phyloP scores from a whole-genome alignment of 2,797 vertebrate genomes.

The Crocodylus rhombifer region DNA sequence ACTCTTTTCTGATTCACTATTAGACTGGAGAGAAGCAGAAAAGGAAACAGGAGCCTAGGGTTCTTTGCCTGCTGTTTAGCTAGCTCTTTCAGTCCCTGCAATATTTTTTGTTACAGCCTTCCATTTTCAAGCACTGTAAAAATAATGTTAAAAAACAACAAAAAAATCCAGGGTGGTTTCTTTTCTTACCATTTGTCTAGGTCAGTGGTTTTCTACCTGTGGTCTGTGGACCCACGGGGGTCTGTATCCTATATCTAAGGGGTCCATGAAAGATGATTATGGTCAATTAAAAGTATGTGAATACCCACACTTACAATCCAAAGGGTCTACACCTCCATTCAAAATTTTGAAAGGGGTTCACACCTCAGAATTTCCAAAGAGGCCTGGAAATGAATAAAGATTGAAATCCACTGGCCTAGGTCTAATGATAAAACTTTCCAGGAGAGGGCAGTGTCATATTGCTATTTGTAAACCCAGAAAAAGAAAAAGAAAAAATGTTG shows the following conservation, averaged over 20 bases:
- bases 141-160: not conserved
- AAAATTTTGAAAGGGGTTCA: no score
- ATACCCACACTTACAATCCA: no score
- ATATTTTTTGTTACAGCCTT: not conserved
- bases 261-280: no score
- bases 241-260: no score
- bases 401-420: not conserved
- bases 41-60: fast-evolving
- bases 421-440: conserved; percentile 26
- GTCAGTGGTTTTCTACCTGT: no score
- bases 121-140: not conserved
- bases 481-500: conserved; percentile 8
- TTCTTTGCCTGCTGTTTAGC: fast-evolving
- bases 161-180: not conserved
- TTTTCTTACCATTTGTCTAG: not conserved
- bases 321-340: no score
- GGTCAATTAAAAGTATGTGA: no score
- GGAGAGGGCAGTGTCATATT: conserved; percentile 75
- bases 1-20: not conserved
- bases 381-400: no score
- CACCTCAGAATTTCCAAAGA: no score
- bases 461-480: not conserved
- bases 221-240: no score
- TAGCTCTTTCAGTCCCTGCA: not conserved
- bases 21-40: not conserved